These are phyloP conservation scores for Tachysurus vachellii DNA, from an alignment of 2,113 vertebrate species.

Conservation along the genomic window DNA sequence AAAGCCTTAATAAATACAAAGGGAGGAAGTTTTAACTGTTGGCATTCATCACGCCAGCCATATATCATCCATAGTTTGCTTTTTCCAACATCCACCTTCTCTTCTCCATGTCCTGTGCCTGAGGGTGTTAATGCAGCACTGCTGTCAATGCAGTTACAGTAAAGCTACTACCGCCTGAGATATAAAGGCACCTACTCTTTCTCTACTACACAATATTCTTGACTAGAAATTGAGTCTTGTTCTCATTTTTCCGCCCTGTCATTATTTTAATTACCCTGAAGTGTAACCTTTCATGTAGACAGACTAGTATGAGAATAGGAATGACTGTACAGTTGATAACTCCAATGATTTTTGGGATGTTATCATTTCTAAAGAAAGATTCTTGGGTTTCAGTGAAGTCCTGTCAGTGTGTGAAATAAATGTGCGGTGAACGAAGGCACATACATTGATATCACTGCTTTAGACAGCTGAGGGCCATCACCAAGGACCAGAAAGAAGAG, in stretches of 20 bases:
- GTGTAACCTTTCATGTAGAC: background rate
- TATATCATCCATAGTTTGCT: background rate
- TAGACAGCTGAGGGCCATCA: background rate
- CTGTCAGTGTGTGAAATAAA: background rate
- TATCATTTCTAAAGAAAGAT: conserved; percentile 1
- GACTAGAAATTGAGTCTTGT: background rate
- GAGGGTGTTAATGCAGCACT: background rate
- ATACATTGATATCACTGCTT: background rate
- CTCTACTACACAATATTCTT: background rate
- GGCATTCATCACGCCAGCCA: background rate
- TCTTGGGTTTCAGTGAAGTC: background rate
- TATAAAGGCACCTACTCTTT: background rate
- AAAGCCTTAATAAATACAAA: background rate
- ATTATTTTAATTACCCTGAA: background rate
- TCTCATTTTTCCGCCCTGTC: background rate
- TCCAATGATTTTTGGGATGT: background rate
- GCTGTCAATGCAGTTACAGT: background rate
- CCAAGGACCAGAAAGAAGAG: background rate
- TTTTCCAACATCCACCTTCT: background rate
- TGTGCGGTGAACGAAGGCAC: too few species aligned
- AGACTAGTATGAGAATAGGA: background rate
- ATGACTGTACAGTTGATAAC: background rate
- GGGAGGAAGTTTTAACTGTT: background rate
- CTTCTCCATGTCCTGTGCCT: background rate
- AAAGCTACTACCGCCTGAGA: background rate